These are phyloP conservation scores for Platyrinchus mystaceus DNA, from an alignment of 2,797 vertebrate species.

Conservation along the genomic window DNA sequence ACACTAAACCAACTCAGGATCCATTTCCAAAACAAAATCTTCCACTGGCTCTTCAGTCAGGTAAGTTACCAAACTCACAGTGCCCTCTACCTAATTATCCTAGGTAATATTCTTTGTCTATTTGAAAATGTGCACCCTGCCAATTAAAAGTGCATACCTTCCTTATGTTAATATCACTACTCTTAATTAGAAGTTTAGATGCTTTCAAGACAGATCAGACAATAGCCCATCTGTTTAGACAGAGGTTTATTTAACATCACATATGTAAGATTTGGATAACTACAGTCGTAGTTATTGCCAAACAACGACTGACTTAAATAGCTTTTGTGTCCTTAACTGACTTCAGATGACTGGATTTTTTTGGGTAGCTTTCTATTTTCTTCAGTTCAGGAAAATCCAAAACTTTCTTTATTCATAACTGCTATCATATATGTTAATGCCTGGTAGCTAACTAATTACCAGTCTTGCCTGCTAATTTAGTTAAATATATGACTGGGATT, in stretches of 20 bases:
- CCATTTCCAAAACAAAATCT: background rate
- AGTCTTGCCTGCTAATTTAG: background rate
- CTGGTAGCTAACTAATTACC: background rate
- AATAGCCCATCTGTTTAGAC: constrained; percentile 42
- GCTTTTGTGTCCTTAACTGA: background rate
- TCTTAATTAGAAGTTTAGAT: constrained; percentile 36
- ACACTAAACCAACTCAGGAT: background rate
- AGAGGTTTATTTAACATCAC: constrained; percentile 39
- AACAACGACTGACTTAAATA: background rate
- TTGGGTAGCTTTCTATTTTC: background rate
- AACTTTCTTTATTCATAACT: background rate
- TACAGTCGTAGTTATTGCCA: background rate
- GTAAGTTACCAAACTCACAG: background rate
- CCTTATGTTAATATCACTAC: background rate
- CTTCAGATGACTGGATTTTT: background rate
- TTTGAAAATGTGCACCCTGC: background rate
- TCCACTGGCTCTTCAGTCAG: background rate
- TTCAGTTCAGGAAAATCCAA: background rate
- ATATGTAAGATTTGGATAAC: background rate
- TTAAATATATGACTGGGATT: background rate
- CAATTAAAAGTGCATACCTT: constrained; percentile 29
- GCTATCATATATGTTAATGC: background rate
- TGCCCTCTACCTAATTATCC: background rate
- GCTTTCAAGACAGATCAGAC: background rate
- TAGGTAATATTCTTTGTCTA: background rate